phyloP scores from a whole-genome alignment of 2,888 invertebrate genomes.

The Xestia sexstrigata region DNA sequence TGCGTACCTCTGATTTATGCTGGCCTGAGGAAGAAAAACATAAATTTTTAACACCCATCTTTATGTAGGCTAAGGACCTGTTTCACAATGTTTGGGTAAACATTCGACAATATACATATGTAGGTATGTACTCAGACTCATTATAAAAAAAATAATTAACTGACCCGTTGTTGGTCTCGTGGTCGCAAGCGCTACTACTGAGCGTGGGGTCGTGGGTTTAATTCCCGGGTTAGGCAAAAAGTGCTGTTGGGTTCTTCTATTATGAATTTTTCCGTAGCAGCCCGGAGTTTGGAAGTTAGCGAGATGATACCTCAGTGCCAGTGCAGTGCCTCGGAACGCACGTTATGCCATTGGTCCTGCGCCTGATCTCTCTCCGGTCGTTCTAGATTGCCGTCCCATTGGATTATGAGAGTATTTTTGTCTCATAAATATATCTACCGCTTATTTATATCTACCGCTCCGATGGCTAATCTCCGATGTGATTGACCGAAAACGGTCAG shows the following conservation, averaged over 20 bases:
- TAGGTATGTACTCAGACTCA: background rate
- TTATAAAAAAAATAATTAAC: background rate
- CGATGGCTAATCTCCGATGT: background rate
- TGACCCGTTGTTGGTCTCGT: background rate
- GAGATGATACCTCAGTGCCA: background rate
- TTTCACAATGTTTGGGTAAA: background rate
- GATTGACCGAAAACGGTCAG: background rate
- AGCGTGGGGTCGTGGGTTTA: background rate
- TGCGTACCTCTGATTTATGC: slow-evolving; percentile 67
- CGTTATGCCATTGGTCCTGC: background rate
- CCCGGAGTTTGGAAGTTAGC: background rate
- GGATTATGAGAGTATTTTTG: background rate
- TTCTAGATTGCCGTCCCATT: background rate
- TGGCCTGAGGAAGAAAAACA: slow-evolving; percentile 68
- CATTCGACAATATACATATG: background rate
- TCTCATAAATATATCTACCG: too few species aligned
- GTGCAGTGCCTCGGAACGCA: background rate
- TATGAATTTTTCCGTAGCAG: accelerated
- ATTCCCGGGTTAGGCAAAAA: background rate
- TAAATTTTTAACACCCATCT: background rate
- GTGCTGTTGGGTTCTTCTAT: background rate
- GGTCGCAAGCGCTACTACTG: background rate
- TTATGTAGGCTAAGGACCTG: background rate
- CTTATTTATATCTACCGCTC: background rate
- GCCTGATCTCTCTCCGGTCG: background rate